phyloP scores from a whole-genome alignment of 2,113 vertebrate genomes.

The Hemiscyllium ocellatum region DNA sequence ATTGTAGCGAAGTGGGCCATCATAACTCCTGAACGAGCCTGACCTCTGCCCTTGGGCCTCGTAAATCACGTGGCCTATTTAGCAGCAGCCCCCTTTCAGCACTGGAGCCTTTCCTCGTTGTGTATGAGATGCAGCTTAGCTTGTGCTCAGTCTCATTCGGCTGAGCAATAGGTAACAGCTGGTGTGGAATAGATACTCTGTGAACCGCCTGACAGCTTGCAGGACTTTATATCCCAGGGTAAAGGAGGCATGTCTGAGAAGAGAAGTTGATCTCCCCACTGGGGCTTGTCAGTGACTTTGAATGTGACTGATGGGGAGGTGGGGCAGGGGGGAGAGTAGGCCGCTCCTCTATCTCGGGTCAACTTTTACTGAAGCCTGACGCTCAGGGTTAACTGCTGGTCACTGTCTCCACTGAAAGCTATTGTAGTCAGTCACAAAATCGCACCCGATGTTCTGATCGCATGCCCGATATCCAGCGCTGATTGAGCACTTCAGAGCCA shows the following conservation, averaged over 20 bases:
- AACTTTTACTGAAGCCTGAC: neutral
- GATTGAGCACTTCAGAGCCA: neutral
- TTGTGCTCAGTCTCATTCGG: neutral
- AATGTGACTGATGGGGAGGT: neutral
- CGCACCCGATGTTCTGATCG: neutral
- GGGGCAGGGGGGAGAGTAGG: neutral
- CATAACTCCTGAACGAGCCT: neutral
- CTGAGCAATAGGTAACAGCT: slow-evolving; percentile 8
- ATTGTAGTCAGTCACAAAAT: neutral
- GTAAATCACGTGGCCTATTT: neutral
- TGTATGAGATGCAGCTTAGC: neutral
- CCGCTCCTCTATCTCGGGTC: neutral
- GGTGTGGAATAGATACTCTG: slow-evolving; percentile 5
- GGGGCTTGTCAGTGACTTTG: neutral
- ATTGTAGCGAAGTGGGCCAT: neutral
- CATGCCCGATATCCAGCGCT: neutral
- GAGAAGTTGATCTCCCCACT: neutral
- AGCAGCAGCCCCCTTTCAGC: neutral
- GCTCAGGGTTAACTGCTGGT: neutral
- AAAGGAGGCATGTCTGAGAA: neutral
- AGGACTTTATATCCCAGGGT: neutral
- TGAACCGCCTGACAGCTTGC: neutral
- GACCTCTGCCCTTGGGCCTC: neutral
- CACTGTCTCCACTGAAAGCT: neutral
- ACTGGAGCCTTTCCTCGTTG: neutral